Conservation (phyloP, 2,797 vertebrate genomes). For the Spizella passerina region DNA sequence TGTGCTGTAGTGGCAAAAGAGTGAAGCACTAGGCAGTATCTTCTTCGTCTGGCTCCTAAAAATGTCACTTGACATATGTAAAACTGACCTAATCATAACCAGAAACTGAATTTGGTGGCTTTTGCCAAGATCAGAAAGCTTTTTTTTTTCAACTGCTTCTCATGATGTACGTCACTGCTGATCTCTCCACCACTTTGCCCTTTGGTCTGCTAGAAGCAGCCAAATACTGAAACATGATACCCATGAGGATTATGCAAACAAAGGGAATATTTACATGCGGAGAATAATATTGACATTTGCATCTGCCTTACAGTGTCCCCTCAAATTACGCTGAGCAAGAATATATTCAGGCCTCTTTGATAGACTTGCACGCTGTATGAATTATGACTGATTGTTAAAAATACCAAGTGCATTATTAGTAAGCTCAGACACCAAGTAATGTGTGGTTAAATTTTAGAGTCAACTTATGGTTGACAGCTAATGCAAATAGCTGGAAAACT, state of each 20-base stretch:
- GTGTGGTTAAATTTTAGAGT: not conserved
- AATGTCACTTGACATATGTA: fast-evolving
- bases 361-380: not conserved
- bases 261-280: not conserved
- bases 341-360: not conserved
- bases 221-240: not conserved
- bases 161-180: fast-evolving
- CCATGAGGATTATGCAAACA: not conserved
- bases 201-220: not conserved
- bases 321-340: not conserved
- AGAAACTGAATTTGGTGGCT: not conserved
- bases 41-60: not conserved
- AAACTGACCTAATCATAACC: not conserved
- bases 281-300: not conserved
- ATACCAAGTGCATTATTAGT: not conserved
- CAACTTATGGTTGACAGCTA: not conserved
- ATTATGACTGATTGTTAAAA: not conserved
- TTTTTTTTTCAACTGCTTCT: not conserved
- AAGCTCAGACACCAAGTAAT: not conserved
- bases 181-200: not conserved
- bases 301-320: not conserved
- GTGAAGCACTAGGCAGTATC: not conserved
- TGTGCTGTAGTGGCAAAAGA: not conserved
- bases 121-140: not conserved
- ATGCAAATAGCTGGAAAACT: not conserved